phyloP scores from a whole-genome alignment of 2,888 invertebrate species.

The Andrena minutula region DNA sequence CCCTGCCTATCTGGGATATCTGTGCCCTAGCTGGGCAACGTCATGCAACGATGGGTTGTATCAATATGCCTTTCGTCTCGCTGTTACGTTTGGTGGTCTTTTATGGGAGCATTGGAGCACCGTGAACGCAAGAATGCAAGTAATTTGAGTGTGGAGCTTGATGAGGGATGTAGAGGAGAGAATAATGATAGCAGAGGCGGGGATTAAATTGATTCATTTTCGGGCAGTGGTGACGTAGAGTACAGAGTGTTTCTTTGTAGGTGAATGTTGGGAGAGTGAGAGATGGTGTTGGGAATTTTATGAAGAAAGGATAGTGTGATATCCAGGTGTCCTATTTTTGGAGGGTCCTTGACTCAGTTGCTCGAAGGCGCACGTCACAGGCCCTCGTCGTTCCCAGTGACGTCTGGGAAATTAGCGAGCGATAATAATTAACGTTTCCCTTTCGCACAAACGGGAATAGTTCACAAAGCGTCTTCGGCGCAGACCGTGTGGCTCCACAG shows the following conservation, averaged over 20 bases:
- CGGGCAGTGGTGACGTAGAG: too few relatives aligned
- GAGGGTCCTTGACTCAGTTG: too few relatives aligned
- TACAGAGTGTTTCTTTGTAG: too few relatives aligned
- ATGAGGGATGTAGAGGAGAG: conserved; percentile 3
- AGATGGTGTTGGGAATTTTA: too few relatives aligned
- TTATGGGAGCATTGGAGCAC: conserved; percentile 1
- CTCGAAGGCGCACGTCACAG: too few relatives aligned
- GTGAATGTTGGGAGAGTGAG: too few relatives aligned
- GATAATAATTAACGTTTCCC: conserved; percentile 74
- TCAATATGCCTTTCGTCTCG: conserved; percentile 35
- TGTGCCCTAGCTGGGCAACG: conserved; percentile 26
- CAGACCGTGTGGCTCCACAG: conserved; percentile 29
- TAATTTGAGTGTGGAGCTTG: conserved; percentile 6
- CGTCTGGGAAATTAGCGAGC: conserved; percentile 67
- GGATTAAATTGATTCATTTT: too few relatives aligned
- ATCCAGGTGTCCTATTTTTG: too few relatives aligned
- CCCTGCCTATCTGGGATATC: not conserved
- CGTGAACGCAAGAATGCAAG: not conserved
- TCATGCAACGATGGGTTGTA: conserved; percentile 23
- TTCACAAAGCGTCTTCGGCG: conserved; percentile 65
- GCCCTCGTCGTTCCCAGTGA: not conserved
- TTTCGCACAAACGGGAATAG: conserved; percentile 56
- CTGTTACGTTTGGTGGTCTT: conserved; percentile 2
- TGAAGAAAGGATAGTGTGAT: too few relatives aligned
- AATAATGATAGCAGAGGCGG: not conserved